A percentile compares a stretch with the other conserved stretches of the same genome.
Evolutionary conservation across 2,797 vertebrate genomes (phyloP).

Genomic region (Sardinella longiceps): DNA sequence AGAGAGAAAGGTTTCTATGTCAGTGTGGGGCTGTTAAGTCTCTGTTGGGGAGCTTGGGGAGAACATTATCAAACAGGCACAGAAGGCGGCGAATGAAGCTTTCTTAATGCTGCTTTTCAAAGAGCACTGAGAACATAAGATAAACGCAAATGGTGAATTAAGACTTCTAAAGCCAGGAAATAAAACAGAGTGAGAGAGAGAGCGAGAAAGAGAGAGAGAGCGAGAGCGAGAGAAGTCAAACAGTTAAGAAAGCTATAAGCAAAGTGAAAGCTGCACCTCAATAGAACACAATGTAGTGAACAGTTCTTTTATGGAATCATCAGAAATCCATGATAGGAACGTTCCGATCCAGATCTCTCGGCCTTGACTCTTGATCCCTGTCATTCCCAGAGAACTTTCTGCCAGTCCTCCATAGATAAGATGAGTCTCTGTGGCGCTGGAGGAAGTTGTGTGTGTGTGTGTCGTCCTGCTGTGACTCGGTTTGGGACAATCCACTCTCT

Average conservation of each 20-base stretch:
- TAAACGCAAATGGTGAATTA: slow-evolving; percentile 67
- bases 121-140: slow-evolving; percentile 72
- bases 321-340: neutral
- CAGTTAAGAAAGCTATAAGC: neutral
- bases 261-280: neutral
- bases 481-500: slow-evolving; percentile 59
- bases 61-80: slow-evolving; percentile 61
- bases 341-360: neutral
- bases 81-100: slow-evolving; percentile 66
- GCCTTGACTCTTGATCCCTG: neutral
- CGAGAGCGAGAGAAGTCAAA: neutral
- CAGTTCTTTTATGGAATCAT: neutral
- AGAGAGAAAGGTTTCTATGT: slow-evolving; percentile 25
- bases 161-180: slow-evolving; percentile 2
- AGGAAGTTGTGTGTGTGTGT: neutral
- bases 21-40: slow-evolving; percentile 66
- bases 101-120: slow-evolving; percentile 64
- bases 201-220: neutral
- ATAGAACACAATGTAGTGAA: neutral
- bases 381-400: slow-evolving; percentile 45
- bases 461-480: slow-evolving; percentile 46
- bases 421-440: neutral
- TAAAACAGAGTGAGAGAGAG: neutral
- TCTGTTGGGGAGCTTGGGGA: slow-evolving; percentile 63
- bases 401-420: slow-evolving; percentile 49